Evolutionary conservation across 2,797 vertebrate genomes (phyloP).

Genomic region (Gymnodraco acuticeps): DNA sequence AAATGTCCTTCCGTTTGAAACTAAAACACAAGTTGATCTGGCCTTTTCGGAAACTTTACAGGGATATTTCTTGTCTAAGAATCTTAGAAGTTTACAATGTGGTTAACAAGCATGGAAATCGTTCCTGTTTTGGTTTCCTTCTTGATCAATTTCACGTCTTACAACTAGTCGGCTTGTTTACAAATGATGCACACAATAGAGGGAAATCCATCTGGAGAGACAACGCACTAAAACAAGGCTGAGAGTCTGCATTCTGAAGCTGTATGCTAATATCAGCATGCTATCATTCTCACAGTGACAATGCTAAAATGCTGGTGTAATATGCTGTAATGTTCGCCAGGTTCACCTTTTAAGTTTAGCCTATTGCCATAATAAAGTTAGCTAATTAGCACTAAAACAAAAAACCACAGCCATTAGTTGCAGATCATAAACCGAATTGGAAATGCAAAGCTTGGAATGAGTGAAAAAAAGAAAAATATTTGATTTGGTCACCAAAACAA

Average conservation of each 20-base stretch:
- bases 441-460: neutral
- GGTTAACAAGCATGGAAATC: neutral
- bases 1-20: neutral
- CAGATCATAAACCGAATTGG: neutral
- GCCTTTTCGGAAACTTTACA: slow-evolving; percentile 9
- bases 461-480: neutral
- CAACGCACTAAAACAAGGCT: neutral
- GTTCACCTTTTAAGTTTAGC: neutral
- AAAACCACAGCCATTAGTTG: neutral
- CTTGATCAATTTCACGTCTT: neutral
- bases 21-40: slow-evolving; percentile 11
- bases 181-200: neutral
- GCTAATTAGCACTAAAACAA: neutral
- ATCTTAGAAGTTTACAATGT: too few species aligned
- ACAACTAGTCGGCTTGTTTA: neutral
- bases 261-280: neutral
- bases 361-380: neutral
- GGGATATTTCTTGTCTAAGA: too few species aligned
- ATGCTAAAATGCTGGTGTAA: neutral
- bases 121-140: neutral
- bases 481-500: neutral
- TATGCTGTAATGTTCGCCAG: neutral
- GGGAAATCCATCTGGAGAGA: slow-evolving; percentile 1
- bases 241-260: slow-evolving; percentile 1
- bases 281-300: neutral